Evolutionary conservation across 2,888 invertebrate genomes (phyloP), one percentile per base, ranked within the genome.

Genomic region (Dryobotodes eremita): DNA sequence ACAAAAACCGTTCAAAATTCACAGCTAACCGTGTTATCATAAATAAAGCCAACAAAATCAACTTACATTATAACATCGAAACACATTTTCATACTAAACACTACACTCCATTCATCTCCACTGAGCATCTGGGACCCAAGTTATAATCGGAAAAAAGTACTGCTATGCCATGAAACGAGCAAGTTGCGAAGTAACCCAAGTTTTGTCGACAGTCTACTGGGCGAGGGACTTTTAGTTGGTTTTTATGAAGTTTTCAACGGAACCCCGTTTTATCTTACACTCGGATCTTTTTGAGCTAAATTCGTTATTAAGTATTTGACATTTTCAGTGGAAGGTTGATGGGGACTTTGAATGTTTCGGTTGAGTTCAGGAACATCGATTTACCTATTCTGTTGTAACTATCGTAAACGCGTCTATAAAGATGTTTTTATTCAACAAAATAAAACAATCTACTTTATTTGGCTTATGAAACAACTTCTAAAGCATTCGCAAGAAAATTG

Each of bases 71-170:
- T 20, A 71, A 69, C 36, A 80, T 55, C 17, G 31, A 66, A 84
- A 80, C 53, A 77, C 65, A 86, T 77, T 77, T 79, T 66, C 42
- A 68, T 87, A 80, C 85, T 77, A 75, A 86, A 77, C 71, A 80
- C 76, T 85, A 75, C 59, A 72, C 77, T 77, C 84, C 64, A 84
- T 85, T 77, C 46, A 71, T 83, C 84, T 86, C 72, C n/a, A 42
- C 65, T 23, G 72, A 87, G 65, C 85, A 85, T 84, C 85, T 86
- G 85, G 85, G 84, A 74, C 80, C 81, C 48, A 85, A 85, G 87
- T 85, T 89, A 86, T 86, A 88, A 89, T 88, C 88, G 86, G 72
- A 78, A 89, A 88, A 89, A 89, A 88, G 81, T 88, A 86, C 66
- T 55, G 71, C 80, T 73, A 81, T 77, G 68, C 82, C 77, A 68